Evolutionary conservation across 1,140 invertebrate species (phyloP), one percentile per base, ranked within the genome.

Genomic region (Cecropterus lyciades): DNA sequence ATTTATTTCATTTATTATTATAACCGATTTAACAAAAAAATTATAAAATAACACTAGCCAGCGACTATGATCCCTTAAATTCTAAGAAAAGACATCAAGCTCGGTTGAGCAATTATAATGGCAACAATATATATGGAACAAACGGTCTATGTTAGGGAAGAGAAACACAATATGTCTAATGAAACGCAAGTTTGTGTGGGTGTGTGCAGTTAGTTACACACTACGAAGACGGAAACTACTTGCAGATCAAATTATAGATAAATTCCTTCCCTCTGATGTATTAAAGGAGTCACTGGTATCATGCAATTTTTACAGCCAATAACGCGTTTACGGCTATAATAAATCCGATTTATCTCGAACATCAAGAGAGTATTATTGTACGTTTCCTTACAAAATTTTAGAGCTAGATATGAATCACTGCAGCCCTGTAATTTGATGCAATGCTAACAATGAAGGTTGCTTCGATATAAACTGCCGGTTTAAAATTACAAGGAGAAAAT

Each of bases 371-470:
- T n/a, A n/a, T n/a, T 77, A 79, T 75, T 70, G 65, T 67, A 62
- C 45, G 63, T 75, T 77, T 69, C 68, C 70, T 49, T 73, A 76
- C 62, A 68, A 67, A 73, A 74, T 65, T 57, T 73, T 72, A 63
- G 79, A n/a, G n/a, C n/a, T n/a, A 80, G 80, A 89, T 85, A 77
- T 79, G 69, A 72, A 87, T 85, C 79, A 79, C 42, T 59, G 57
- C 52, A 40, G n/a, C n/a, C 70, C 66, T 48, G 76, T 79, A 77
- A 83, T 82, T 78, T 75, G 74, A 82, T 77, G 68, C 73, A 76
- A 72, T 45, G 62, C 65, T 69, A 78, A 86, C 77, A 84, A 78
- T 79, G 72, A 77, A 78, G 72, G 73, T 65, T 82, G n/a, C n/a
- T 82, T 74, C 75, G 69, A 80, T 40, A 40, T 55, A 1, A 55